A percentile compares a stretch with the other conserved stretches of the same genome.
phyloP scores from a whole-genome alignment of 2,888 invertebrate species.

The Gastracanthus pulcherrimus region DNA sequence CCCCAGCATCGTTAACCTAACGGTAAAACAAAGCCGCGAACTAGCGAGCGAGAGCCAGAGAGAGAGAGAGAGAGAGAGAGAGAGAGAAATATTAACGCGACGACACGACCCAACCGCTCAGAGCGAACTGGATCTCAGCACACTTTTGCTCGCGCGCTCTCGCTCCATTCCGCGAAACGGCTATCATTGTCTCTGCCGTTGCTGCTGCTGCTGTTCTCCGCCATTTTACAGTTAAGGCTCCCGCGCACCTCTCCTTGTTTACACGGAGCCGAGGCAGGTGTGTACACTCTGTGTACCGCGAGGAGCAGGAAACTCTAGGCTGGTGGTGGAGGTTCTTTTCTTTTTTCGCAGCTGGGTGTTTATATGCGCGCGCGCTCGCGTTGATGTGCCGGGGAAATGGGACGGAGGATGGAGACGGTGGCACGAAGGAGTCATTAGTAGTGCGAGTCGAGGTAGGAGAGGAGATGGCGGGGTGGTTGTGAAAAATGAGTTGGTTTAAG shows the following conservation, averaged over 20 bases:
- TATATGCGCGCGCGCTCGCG: background rate
- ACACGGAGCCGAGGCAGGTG: slow-evolving; percentile 21
- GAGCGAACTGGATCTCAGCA: slow-evolving; percentile 34
- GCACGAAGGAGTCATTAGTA: slow-evolving; percentile 3
- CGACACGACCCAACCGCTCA: background rate
- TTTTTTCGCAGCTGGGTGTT: background rate
- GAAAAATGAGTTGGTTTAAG: background rate
- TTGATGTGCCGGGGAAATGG: background rate
- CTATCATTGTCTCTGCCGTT: slow-evolving; percentile 32
- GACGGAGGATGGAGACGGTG: slow-evolving; percentile 2
- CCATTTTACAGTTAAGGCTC: slow-evolving; percentile 6
- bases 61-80: background rate
- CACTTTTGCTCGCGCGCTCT: slow-evolving; percentile 15
- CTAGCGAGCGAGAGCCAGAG: no score
- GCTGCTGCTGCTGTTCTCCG: background rate
- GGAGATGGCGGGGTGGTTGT: background rate
- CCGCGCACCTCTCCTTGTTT: slow-evolving; percentile 9
- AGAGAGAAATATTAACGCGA: slow-evolving; percentile 13
- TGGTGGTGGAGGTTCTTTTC: no score
- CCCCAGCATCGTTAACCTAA: slow-evolving; percentile 38
- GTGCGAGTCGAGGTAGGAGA: no score
- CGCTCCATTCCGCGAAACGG: slow-evolving; percentile 8
- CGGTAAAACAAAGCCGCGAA: slow-evolving; percentile 34
- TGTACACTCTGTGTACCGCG: no score
- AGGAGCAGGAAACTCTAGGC: background rate